Percentiles rank a stretch among this genome's conserved stretches.
These are phyloP conservation scores for Mya arenaria DNA, from an alignment of 1,140 invertebrate genomes.

Conservation along the genomic window DNA sequence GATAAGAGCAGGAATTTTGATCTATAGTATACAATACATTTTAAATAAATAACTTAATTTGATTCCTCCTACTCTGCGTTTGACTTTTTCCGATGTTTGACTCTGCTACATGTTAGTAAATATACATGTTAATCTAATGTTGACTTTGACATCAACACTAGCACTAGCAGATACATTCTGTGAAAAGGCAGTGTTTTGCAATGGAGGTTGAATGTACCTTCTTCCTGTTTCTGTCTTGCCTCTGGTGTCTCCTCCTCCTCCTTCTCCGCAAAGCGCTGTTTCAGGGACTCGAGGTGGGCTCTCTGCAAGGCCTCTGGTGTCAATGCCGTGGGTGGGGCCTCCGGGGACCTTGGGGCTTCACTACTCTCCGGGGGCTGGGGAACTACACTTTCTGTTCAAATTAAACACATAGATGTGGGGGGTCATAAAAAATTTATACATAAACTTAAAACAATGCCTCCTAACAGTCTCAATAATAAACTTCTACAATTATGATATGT, in stretches of 20 bases:
- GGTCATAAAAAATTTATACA: not conserved
- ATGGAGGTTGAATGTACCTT: not conserved
- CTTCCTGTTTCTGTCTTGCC: not conserved
- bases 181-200: not conserved
- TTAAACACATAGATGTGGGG: not conserved
- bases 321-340: not conserved
- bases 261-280: too few relatives aligned
- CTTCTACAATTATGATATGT: too few relatives aligned
- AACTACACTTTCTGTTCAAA: not conserved
- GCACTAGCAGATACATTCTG: not conserved
- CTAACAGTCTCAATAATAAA: too few relatives aligned
- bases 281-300: not conserved
- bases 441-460: too few relatives aligned
- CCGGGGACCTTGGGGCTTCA: not conserved
- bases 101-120: too few relatives aligned
- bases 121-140: not conserved
- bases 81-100: too few relatives aligned
- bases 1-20: not conserved
- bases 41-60: not conserved
- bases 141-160: not conserved
- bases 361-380: too few relatives aligned
- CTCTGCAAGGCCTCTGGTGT: not conserved
- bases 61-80: too few relatives aligned
- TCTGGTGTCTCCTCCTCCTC: not conserved
- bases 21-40: slow-evolving; percentile 23